phyloP scores from a whole-genome alignment of 2,797 vertebrate genomes.

The Brachymystax lenok region DNA sequence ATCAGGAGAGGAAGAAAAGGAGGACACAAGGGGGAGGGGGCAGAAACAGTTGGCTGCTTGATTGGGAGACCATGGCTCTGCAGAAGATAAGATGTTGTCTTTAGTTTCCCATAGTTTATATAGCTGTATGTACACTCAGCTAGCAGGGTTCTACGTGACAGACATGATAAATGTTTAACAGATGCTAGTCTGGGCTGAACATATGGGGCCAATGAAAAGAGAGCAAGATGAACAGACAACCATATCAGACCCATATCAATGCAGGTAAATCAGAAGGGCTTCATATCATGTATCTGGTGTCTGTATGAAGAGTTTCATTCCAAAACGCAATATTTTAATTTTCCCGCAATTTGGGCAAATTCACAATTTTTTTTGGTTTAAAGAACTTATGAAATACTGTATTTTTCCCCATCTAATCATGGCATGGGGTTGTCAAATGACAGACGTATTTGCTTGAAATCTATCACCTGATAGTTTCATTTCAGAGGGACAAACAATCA shows the following conservation, averaged over 20 bases:
- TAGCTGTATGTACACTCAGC: not conserved
- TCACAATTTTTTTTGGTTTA: too few relatives aligned
- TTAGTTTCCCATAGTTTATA: not conserved
- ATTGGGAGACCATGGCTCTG: not conserved
- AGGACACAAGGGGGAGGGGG: not conserved
- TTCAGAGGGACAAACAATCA: too few relatives aligned
- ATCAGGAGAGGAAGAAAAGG: not conserved
- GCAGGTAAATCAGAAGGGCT: not conserved
- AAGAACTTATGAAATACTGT: too few relatives aligned
- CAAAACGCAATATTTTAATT: not conserved
- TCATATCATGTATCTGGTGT: not conserved
- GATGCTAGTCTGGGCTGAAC: not conserved
- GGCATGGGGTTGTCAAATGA: too few relatives aligned
- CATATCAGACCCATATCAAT: not conserved
- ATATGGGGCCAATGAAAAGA: slow-evolving; percentile 5
- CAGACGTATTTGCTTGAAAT: too few relatives aligned
- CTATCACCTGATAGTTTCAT: too few relatives aligned
- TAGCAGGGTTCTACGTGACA: not conserved
- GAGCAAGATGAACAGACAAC: not conserved
- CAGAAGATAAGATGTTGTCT: not conserved
- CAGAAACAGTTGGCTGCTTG: slow-evolving; percentile 17
- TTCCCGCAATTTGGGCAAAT: too few relatives aligned
- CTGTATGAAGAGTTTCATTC: not conserved
- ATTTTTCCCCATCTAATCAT: too few relatives aligned
- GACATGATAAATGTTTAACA: not conserved